Evolutionary conservation across 2,113 vertebrate genomes (phyloP).

Genomic region (Oryzias woworae): DNA sequence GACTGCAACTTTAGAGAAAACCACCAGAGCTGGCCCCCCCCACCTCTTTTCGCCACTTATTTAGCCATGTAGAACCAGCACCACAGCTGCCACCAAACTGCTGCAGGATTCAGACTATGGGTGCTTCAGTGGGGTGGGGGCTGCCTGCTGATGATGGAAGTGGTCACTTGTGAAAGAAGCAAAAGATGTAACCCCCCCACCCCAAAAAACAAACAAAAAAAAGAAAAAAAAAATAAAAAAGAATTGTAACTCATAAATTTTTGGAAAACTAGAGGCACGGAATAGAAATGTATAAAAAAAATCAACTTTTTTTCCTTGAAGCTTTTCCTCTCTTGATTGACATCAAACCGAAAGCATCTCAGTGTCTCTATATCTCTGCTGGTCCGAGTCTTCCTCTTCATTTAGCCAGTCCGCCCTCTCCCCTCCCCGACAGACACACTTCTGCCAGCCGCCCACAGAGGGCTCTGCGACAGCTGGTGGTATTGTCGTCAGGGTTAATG

Average conservation of each 20-base stretch:
- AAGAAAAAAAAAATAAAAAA: neutral
- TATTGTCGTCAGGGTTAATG: constrained; percentile 88
- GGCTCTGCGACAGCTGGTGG: constrained; percentile 82
- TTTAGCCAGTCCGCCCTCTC: constrained; percentile 29
- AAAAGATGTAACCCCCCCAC: neutral
- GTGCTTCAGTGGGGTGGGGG: constrained; percentile 3
- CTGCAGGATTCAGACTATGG: neutral
- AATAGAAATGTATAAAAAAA: constrained; percentile 49
- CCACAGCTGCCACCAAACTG: constrained; percentile 20
- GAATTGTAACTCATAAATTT: neutral
- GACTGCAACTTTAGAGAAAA: constrained; percentile 45
- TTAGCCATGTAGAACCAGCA: constrained; percentile 61
- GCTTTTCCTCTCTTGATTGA: constrained; percentile 65
- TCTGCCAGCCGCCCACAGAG: constrained; percentile 76
- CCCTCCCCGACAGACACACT: constrained; percentile 60
- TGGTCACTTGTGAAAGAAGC: constrained; percentile 1
- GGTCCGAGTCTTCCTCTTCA: constrained; percentile 26
- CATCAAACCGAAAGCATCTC: constrained; percentile 75
- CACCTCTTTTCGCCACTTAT: constrained; percentile 35
- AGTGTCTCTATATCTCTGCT: constrained; percentile 43
- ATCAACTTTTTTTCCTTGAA: constrained; percentile 33
- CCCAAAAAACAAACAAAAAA: neutral
- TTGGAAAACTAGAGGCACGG: constrained; percentile 29
- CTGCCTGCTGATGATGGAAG: constrained; percentile 2
- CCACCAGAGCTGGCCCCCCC: constrained; percentile 31